Percentiles rank a stretch among this genome's conserved stretches.
Conservation (phyloP, 2,888 invertebrate species). For the Sphinx pinastri region DNA sequence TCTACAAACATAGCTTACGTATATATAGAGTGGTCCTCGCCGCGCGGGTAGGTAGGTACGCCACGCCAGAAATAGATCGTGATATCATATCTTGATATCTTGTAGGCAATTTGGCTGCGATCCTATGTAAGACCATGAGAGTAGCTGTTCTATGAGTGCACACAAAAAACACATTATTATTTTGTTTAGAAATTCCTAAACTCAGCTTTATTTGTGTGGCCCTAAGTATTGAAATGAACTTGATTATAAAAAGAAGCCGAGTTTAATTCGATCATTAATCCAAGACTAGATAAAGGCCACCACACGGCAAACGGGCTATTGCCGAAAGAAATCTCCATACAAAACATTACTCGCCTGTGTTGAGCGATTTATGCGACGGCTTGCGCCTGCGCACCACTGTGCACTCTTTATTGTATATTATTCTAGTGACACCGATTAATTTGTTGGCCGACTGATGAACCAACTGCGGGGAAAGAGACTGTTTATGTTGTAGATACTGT, state of each 20-base stretch:
- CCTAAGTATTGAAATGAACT: conserved; percentile 5
- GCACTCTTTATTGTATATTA: conserved; percentile 81
- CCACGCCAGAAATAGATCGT: conserved; percentile 71
- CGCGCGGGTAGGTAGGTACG: conserved; percentile 55
- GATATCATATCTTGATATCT: conserved; percentile 68
- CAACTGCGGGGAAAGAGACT: conserved; percentile 72
- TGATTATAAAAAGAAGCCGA: conserved; percentile 48
- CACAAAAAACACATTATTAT: conserved; percentile 7
- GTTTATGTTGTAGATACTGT: conserved; percentile 66
- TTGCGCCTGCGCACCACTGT: conserved; percentile 62
- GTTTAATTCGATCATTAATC: conserved; percentile 78
- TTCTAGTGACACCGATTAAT: conserved; percentile 83
- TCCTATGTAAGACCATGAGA: conserved; percentile 47
- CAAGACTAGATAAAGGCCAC: conserved; percentile 79
- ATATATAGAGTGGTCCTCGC: conserved; percentile 63
- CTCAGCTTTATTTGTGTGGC: not conserved
- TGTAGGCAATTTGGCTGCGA: conserved; percentile 58
- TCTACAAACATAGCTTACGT: conserved; percentile 57
- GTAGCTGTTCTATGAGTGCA: conserved; percentile 30
- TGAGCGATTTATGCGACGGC: conserved; percentile 82
- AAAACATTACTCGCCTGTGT: conserved; percentile 80
- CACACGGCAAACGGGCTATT: conserved; percentile 66
- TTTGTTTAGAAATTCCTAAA: not conserved
- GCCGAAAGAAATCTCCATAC: conserved; percentile 84
- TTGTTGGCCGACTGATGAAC: conserved; percentile 81